Percentiles rank a stretch among this genome's conserved stretches.
Conservation (phyloP, 2,113 vertebrate genomes). For the Poecilia latipinna region DNA sequence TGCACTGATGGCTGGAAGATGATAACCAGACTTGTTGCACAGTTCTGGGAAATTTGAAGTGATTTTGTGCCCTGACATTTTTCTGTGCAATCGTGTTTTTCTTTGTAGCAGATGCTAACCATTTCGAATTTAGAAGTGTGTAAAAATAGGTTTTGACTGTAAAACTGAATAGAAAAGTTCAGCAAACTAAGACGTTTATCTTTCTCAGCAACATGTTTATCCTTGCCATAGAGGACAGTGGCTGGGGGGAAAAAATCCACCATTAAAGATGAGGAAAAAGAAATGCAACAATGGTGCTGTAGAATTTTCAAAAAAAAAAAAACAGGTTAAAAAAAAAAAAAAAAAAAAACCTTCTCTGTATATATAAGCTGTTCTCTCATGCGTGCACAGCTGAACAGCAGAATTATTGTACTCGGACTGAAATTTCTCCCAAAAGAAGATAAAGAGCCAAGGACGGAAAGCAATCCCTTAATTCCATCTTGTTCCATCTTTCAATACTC, state of each 20-base stretch:
- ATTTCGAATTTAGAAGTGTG: no score
- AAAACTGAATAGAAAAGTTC: no score
- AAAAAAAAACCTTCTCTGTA: slow-evolving; percentile 7
- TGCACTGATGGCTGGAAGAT: background rate
- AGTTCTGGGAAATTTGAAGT: no score
- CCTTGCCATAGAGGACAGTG: background rate
- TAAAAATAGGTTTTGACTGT: no score
- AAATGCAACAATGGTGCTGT: slow-evolving; percentile 10
- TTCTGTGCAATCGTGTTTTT: background rate
- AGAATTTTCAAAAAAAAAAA: slow-evolving; percentile 13
- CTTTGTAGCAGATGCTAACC: no score
- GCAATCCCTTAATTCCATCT: background rate
- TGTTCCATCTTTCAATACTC: slow-evolving; percentile 5
- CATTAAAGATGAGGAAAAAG: slow-evolving; percentile 8
- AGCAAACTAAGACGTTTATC: background rate
- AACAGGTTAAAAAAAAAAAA: background rate
- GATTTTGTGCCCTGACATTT: background rate
- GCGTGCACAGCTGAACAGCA: slow-evolving; percentile 25
- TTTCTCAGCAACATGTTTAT: background rate
- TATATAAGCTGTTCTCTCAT: slow-evolving; percentile 25
- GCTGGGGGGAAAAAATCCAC: slow-evolving; percentile 1
- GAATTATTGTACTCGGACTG: slow-evolving; percentile 10
- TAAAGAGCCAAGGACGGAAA: background rate
- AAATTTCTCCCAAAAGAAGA: background rate
- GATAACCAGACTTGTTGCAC: background rate